Evolutionary conservation across 2,113 vertebrate genomes (phyloP).

Genomic region (Periophthalmodon schlosseri): DNA sequence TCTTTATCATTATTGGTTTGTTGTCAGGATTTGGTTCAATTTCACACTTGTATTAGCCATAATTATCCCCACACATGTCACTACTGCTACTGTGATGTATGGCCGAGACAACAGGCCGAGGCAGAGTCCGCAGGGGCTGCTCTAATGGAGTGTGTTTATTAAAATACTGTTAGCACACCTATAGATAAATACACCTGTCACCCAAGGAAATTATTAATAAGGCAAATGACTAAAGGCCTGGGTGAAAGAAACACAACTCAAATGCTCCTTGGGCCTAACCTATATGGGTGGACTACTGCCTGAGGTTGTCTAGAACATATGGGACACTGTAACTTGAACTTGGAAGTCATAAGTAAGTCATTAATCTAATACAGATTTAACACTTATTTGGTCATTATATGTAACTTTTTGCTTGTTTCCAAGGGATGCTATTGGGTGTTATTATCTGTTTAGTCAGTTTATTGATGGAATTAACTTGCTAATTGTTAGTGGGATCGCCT

Average conservation of each 20-base stretch:
- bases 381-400: too few relatives aligned
- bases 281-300: not conserved
- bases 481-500: too few relatives aligned
- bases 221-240: not conserved
- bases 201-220: not conserved
- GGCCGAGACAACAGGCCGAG: not conserved
- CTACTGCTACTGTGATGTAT: slow-evolving; percentile 16
- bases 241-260: not conserved
- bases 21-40: not conserved
- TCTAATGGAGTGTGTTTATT: slow-evolving; percentile 1
- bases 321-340: too few relatives aligned
- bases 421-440: too few relatives aligned
- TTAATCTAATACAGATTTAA: too few relatives aligned
- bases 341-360: not conserved
- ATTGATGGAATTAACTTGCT: too few relatives aligned
- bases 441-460: too few relatives aligned
- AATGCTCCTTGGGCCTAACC: not conserved
- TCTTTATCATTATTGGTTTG: not conserved
- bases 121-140: not conserved
- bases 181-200: not conserved
- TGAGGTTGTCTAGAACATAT: too few relatives aligned
- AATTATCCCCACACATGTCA: not conserved
- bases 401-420: too few relatives aligned
- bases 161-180: not conserved
- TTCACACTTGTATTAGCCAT: not conserved